phyloP scores from a whole-genome alignment of 2,888 invertebrate genomes.

The Bellardia bayeri region DNA sequence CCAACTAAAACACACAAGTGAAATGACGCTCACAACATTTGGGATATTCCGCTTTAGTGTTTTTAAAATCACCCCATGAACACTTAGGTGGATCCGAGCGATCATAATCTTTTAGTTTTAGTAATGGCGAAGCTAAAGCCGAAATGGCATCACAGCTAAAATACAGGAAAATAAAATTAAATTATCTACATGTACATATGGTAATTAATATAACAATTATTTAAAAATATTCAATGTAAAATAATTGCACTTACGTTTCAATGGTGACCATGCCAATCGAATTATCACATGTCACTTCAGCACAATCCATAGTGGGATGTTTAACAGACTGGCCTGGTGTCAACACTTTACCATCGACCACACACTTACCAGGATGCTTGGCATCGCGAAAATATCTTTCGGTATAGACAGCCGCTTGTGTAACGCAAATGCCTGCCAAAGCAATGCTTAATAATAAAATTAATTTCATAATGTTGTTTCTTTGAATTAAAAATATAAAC shows the following conservation, averaged over 20 bases:
- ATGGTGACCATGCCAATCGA: constrained; percentile 72
- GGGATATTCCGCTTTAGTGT: constrained; percentile 64
- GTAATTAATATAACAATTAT: background rate
- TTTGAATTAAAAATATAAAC: background rate
- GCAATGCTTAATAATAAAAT: constrained; percentile 21
- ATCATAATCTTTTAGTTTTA: constrained; percentile 65
- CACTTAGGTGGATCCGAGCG: constrained; percentile 66
- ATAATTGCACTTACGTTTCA: constrained; percentile 64
- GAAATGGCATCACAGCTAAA: constrained; percentile 70
- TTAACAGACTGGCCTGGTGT: constrained; percentile 71
- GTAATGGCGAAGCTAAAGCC: constrained; percentile 68
- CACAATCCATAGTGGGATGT: constrained; percentile 71
- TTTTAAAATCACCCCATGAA: constrained; percentile 69
- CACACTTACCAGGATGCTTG: constrained; percentile 71
- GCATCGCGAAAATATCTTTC: constrained; percentile 62
- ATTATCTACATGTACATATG: background rate
- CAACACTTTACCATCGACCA: constrained; percentile 57
- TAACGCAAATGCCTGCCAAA: constrained; percentile 1
- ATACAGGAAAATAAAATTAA: background rate
- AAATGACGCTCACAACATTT: constrained; percentile 72
- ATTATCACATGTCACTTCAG: constrained; percentile 73
- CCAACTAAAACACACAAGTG: constrained; percentile 57
- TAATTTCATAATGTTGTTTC: constrained; percentile 38
- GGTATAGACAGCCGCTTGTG: constrained; percentile 56
- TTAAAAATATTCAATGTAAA: background rate